phyloP scores from a whole-genome alignment of 2,113 vertebrate genomes.

The Pholis gunnellus region DNA sequence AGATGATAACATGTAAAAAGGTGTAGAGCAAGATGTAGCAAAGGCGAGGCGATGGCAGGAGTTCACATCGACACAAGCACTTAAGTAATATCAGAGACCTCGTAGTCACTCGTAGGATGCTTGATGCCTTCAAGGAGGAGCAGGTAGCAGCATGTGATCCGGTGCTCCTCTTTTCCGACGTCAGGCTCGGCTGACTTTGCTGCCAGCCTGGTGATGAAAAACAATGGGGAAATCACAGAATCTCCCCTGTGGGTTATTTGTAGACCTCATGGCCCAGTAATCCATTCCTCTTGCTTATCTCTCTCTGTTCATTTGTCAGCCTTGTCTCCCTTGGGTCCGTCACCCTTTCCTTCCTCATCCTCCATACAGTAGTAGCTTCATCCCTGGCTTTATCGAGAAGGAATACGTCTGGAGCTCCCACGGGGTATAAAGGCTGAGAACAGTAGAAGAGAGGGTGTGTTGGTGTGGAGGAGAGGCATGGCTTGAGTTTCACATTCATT shows the following conservation, averaged over 20 bases:
- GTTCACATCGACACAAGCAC: not conserved
- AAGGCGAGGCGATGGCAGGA: constrained; percentile 11
- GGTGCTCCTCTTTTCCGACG: not conserved
- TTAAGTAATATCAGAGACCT: constrained; percentile 35
- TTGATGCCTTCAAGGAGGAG: constrained; percentile 38
- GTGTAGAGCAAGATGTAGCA: constrained; percentile 22
- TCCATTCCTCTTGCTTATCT: constrained; percentile 20
- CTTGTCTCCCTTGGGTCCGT: constrained; percentile 28
- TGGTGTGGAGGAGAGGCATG: not conserved
- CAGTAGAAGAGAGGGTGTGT: constrained; percentile 2
- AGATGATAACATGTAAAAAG: constrained; percentile 49
- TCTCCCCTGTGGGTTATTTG: constrained; percentile 42
- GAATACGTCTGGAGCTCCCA: constrained; percentile 13
- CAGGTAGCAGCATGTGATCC: constrained; percentile 18
- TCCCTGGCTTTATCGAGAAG: constrained; percentile 15
- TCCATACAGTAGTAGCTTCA: constrained; percentile 1
- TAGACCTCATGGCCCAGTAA: constrained; percentile 34
- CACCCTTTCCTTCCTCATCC: constrained; percentile 15
- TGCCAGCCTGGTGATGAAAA: constrained; percentile 22
- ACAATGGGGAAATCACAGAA: constrained; percentile 23
- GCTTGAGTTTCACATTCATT: constrained; percentile 13
- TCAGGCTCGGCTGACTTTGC: constrained; percentile 21
- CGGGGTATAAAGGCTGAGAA: constrained; percentile 26
- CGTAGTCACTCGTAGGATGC: not conserved
- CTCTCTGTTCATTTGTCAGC: constrained; percentile 29